A percentile compares a stretch with the other conserved stretches of the same genome.
These are phyloP conservation scores for Morpho achilles DNA, from an alignment of 2,888 invertebrate species.

Conservation along the genomic window DNA sequence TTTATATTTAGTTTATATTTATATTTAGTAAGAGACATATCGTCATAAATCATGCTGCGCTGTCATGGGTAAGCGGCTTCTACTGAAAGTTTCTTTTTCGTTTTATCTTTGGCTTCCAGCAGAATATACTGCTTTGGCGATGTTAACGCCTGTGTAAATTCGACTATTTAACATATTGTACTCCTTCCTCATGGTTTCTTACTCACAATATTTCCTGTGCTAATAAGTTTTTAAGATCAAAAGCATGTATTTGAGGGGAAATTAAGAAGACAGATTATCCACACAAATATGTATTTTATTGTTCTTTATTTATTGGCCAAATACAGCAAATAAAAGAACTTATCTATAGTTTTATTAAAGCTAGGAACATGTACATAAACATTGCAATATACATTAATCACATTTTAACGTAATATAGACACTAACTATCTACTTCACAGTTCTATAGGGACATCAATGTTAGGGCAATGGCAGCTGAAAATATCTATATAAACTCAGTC, in stretches of 20 bases:
- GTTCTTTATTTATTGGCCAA: conserved; percentile 32
- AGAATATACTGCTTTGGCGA: too few species aligned
- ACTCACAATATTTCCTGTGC: not conserved
- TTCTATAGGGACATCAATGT: conserved; percentile 25
- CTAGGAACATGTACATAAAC: conserved; percentile 56
- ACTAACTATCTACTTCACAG: conserved; percentile 27
- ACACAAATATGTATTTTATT: conserved; percentile 29
- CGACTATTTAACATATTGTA: too few species aligned
- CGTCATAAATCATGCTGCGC: too few species aligned
- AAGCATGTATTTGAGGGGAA: conserved; percentile 6
- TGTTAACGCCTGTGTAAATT: too few species aligned
- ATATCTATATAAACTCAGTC: too few species aligned
- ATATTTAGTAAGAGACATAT: too few species aligned
- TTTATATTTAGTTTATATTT: too few species aligned
- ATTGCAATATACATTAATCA: conserved; percentile 27
- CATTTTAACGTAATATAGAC: conserved; percentile 24
- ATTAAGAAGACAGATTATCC: not conserved
- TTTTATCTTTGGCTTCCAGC: too few species aligned
- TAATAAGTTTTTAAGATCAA: not conserved
- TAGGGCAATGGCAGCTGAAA: too few species aligned
- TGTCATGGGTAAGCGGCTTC: too few species aligned
- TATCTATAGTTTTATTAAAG: conserved; percentile 63
- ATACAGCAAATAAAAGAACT: conserved; percentile 32
- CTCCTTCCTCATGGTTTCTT: too few species aligned
- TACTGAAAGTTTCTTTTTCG: too few species aligned